Conservation (phyloP, 37 sponge, comb jelly and placozoan genomes). For the Beroe ovata region DNA sequence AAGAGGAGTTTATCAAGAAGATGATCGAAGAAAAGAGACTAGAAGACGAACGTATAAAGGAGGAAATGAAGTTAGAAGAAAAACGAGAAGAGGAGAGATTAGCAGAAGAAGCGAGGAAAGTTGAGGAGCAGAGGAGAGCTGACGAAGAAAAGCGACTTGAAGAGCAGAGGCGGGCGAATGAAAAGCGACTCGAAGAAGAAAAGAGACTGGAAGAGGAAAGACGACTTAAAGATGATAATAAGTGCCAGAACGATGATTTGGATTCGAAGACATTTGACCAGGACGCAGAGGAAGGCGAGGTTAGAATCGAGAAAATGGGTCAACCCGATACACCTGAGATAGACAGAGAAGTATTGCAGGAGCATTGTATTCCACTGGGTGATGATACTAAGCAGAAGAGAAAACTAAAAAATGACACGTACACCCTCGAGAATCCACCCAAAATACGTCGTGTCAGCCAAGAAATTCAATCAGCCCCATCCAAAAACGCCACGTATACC, state of each 20-base stretch:
- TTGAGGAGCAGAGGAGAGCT: not conserved
- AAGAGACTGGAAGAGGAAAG: not conserved
- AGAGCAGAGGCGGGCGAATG: not conserved
- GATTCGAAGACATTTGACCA: not conserved
- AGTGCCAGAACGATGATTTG: not conserved
- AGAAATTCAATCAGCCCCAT: not conserved
- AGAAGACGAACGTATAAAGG: not conserved
- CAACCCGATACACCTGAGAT: no score
- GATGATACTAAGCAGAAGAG: not conserved
- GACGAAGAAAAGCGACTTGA: not conserved
- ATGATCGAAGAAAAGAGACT: not conserved
- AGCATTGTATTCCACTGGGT: no score
- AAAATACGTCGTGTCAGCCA: not conserved
- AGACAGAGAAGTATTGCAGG: no score
- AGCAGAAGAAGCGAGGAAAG: not conserved
- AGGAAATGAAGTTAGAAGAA: not conserved
- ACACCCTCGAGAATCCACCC: not conserved
- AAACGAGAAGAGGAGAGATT: not conserved
- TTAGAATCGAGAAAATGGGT: no score
- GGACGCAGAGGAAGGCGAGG: no score
- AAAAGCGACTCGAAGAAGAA: not conserved
- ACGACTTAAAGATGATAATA: not conserved
- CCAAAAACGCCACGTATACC: not conserved
- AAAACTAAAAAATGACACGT: not conserved
- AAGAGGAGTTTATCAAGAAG: not conserved